Percentiles rank a stretch among this genome's conserved stretches.
These are phyloP conservation scores for Rhynchomys soricoides DNA, from an alignment of 2,113 vertebrate genomes.

Conservation along the genomic window DNA sequence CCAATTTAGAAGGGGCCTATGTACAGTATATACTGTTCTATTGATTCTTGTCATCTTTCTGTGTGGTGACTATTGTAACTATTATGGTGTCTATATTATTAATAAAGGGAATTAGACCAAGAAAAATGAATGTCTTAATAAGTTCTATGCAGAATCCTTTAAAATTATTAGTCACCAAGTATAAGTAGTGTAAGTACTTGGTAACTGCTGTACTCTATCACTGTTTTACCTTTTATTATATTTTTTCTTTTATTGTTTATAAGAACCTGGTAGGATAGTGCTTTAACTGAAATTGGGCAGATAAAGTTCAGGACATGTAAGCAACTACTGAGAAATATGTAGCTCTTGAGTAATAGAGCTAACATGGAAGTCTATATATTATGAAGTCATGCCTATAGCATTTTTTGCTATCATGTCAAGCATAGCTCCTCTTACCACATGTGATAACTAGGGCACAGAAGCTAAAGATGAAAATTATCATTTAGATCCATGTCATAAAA, in stretches of 20 bases:
- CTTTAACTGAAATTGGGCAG: neutral
- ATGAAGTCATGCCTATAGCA: neutral
- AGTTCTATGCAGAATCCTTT: neutral
- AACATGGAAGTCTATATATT: neutral
- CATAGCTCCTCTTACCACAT: neutral
- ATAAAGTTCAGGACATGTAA: neutral
- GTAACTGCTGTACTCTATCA: no score
- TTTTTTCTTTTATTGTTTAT: neutral
- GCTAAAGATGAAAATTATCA: neutral
- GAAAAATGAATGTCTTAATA: neutral
- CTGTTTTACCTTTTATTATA: neutral
- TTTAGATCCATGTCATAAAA: conserved; percentile 17
- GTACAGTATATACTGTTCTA: neutral
- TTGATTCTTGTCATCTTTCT: neutral
- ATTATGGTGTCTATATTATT: neutral
- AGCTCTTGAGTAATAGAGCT: neutral
- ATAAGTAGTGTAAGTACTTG: neutral
- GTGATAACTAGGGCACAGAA: neutral
- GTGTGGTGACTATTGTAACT: neutral
- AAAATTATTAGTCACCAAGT: neutral
- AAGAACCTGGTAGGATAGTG: neutral
- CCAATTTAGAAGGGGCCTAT: neutral
- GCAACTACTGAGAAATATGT: neutral
- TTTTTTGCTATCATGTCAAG: neutral
- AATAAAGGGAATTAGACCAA: neutral